Conservation (phyloP, 2,113 vertebrate species). For the Hyla sarda region DNA sequence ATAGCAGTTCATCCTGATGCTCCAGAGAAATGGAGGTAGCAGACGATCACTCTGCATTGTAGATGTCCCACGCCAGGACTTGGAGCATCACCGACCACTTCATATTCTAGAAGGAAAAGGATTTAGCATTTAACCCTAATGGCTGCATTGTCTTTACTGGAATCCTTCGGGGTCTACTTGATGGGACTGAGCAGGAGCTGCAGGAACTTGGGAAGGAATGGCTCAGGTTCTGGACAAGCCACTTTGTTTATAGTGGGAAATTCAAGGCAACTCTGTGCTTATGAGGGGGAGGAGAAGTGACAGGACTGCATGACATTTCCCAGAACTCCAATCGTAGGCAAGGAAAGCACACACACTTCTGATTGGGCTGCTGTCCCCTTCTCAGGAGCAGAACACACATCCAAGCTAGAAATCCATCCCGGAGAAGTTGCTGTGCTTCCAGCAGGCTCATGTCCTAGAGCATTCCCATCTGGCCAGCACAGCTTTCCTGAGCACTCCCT, state of each 20-base stretch:
- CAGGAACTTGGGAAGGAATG: conserved; percentile 9
- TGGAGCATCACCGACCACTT: conserved; percentile 16
- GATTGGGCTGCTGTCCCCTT: conserved; percentile 36
- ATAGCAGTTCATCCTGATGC: conserved; percentile 64
- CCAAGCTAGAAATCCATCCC: conserved; percentile 64
- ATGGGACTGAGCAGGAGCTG: conserved; percentile 2
- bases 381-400: neutral
- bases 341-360: conserved; percentile 46
- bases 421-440: conserved; percentile 68
- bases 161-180: neutral
- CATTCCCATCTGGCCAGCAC: conserved; percentile 51
- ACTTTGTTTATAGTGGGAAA: conserved; percentile 42
- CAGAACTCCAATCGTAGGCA: conserved; percentile 39
- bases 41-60: neutral
- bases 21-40: neutral
- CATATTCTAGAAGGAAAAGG: conserved; percentile 1
- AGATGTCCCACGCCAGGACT: conserved; percentile 7
- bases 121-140: neutral
- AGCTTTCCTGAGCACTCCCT: conserved; percentile 59
- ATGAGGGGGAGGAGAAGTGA: conserved; percentile 55
- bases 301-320: conserved; percentile 46
- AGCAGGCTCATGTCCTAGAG: conserved; percentile 58
- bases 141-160: neutral
- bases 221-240: conserved; percentile 22
- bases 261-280: conserved; percentile 25